These are phyloP conservation scores for Megalopta genalis DNA, from an alignment of 1,140 invertebrate genomes.

Conservation along the genomic window DNA sequence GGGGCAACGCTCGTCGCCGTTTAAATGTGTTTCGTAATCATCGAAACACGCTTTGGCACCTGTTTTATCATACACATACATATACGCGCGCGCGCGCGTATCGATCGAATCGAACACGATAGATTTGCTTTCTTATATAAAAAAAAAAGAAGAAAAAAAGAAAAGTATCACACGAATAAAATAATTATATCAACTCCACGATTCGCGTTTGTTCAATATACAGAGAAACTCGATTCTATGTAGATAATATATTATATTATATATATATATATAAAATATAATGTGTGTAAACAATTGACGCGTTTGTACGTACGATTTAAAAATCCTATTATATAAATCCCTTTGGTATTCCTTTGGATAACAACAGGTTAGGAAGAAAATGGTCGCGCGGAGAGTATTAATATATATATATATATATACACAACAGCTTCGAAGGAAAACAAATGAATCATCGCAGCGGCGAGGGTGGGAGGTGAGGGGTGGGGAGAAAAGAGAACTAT, in stretches of 20 bases:
- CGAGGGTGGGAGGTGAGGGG: no score
- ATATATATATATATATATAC: no score
- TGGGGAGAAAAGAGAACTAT: neutral
- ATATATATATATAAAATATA: conserved; percentile 10
- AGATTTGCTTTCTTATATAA: neutral
- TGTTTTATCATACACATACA: neutral
- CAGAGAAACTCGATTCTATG: neutral
- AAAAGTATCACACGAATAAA: conserved; percentile 13
- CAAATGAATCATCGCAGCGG: neutral
- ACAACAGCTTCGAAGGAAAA: neutral
- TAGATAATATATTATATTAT: no score
- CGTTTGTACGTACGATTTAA: conserved; percentile 29
- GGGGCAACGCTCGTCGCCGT: neutral
- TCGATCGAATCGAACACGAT: neutral
- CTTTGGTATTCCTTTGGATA: conserved; percentile 59
- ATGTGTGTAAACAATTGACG: conserved; percentile 32
- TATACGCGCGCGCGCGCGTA: neutral
- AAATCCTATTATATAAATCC: conserved; percentile 33
- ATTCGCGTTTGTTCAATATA: neutral
- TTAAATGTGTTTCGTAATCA: neutral
- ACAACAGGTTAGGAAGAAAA: neutral
- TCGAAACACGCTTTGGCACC: conserved; percentile 3
- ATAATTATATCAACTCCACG: neutral
- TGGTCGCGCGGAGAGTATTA: conserved; percentile 2
- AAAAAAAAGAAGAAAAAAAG: no score